Conservation (phyloP, 2,888 invertebrate genomes). For the Tachina lurida region DNA sequence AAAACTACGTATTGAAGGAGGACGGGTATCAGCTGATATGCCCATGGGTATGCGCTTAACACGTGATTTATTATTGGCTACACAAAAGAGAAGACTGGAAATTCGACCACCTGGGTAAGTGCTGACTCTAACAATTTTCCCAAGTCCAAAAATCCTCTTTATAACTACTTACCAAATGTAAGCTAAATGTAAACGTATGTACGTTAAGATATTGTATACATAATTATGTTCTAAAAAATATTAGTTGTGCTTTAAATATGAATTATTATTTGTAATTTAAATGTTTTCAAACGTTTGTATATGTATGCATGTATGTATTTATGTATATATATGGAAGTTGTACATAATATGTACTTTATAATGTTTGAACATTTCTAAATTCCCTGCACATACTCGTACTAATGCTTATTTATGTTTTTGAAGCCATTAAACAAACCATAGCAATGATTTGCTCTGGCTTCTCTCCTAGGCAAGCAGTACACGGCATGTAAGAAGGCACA, state of each 20-base stretch:
- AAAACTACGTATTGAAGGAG: constrained; percentile 79
- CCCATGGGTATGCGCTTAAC: constrained; percentile 88
- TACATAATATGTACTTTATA: neutral
- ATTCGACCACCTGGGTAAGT: constrained; percentile 86
- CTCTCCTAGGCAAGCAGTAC: too few species aligned
- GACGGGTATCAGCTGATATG: constrained; percentile 80
- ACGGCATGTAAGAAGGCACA: too few species aligned
- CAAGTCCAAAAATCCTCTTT: neutral
- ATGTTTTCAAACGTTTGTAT: neutral
- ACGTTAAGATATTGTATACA: neutral
- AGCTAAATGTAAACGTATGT: constrained; percentile 5
- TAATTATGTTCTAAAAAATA: neutral
- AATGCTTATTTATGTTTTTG: too few species aligned
- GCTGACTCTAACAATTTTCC: neutral
- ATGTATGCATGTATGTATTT: neutral
- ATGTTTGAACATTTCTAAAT: too few species aligned
- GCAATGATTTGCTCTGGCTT: too few species aligned
- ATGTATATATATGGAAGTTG: neutral
- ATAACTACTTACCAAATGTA: neutral
- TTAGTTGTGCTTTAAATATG: neutral
- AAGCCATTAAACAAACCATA: too few species aligned
- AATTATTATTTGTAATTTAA: constrained; percentile 1
- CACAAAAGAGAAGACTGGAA: constrained; percentile 89
- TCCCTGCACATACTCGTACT: too few species aligned
- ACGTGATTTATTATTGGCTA: constrained; percentile 90